These are phyloP conservation scores for Phacellophora camtschatica DNA, from an alignment of 30 jellyfish, hydroid and myxozoan species.

Conservation along the genomic window DNA sequence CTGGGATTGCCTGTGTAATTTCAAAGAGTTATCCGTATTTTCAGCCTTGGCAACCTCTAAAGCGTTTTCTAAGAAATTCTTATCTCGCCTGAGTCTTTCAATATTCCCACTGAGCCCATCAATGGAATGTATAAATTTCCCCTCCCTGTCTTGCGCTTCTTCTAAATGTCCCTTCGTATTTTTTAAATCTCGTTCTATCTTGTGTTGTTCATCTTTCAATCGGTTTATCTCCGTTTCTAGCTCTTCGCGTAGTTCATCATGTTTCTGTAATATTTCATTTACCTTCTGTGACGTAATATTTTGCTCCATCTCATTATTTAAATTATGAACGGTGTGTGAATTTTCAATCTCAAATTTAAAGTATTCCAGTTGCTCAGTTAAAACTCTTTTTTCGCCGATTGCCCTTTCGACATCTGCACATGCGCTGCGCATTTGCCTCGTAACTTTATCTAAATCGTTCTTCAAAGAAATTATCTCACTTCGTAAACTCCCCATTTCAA, in stretches of 20 bases:
- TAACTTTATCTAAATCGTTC: constrained; percentile 25
- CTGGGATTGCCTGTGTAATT: constrained; percentile 33
- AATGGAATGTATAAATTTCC: constrained; percentile 29
- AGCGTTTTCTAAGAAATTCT: constrained; percentile 13
- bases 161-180: constrained; percentile 6
- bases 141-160: constrained; percentile 40
- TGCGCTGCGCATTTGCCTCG: constrained; percentile 34
- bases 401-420: constrained; percentile 40
- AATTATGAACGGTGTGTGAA: not conserved
- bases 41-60: constrained; percentile 63
- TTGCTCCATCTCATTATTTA: constrained; percentile 19
- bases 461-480: not conserved
- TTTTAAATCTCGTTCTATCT: constrained; percentile 2
- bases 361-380: constrained; percentile 3
- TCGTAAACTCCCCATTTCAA: constrained; percentile 13
- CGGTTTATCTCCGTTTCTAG: constrained; percentile 8
- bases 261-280: not conserved
- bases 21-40: constrained; percentile 46
- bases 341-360: constrained; percentile 11
- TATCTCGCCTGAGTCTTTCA: constrained; percentile 51
- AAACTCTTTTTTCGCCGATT: constrained; percentile 6
- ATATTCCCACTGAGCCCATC: constrained; percentile 20
- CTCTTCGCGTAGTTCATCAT: constrained; percentile 29
- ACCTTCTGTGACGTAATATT: constrained; percentile 4
- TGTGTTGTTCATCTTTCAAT: constrained; percentile 25